These are phyloP conservation scores for Chaetodon trifascialis DNA, from an alignment of 2,113 vertebrate genomes.

Conservation along the genomic window DNA sequence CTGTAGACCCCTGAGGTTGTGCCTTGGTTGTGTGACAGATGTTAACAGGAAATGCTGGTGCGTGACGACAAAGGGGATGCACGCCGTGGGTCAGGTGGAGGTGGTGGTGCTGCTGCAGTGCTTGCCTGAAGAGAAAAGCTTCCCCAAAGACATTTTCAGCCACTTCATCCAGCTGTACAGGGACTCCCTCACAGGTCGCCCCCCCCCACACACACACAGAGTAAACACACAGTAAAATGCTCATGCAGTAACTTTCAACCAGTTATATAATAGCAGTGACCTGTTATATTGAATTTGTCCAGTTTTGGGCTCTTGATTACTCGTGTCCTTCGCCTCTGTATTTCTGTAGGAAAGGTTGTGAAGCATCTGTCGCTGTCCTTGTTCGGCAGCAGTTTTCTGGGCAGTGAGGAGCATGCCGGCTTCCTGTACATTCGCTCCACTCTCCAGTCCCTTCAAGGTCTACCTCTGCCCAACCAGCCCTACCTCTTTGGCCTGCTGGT, in stretches of 20 bases:
- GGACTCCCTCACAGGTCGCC: constrained; percentile 91
- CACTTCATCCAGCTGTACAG: constrained; percentile 94
- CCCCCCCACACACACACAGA: constrained; percentile 12
- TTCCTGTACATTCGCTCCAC: constrained; percentile 92
- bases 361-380: constrained; percentile 90
- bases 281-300: background rate
- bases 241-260: background rate
- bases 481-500: constrained; percentile 94
- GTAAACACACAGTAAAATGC: background rate
- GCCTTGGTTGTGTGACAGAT: constrained; percentile 87
- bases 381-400: constrained; percentile 89
- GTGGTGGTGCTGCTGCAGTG: constrained; percentile 91
- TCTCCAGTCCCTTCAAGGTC: constrained; percentile 90
- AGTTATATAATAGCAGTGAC: background rate
- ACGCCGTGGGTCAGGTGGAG: constrained; percentile 94
- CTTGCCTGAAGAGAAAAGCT: constrained; percentile 90
- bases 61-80: constrained; percentile 94
- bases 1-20: background rate
- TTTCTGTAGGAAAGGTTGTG: constrained; percentile 88
- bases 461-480: constrained; percentile 89
- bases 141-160: constrained; percentile 93
- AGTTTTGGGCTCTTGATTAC: background rate
- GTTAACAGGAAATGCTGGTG: constrained; percentile 95
- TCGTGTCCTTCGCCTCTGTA: background rate
- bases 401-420: constrained; percentile 91